Percentiles rank a stretch among this genome's conserved stretches.
phyloP scores from a whole-genome alignment of 2,888 invertebrate species.

The Heliothis peltigera region DNA sequence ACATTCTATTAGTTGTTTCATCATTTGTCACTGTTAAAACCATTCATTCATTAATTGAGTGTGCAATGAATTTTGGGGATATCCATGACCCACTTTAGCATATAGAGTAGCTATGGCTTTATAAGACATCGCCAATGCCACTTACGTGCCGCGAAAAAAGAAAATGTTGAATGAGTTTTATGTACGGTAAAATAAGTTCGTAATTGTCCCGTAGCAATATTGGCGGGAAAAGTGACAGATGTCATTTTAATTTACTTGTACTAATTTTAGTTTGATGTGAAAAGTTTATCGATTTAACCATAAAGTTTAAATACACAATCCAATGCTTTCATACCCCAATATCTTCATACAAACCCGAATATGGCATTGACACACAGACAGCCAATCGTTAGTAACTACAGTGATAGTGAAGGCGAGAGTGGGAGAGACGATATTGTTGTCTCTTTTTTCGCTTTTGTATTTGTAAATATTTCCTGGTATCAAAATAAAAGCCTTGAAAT shows the following conservation, averaged over 20 bases:
- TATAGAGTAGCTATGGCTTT: conserved; percentile 55
- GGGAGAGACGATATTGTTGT: conserved; percentile 38
- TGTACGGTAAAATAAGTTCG: conserved; percentile 12
- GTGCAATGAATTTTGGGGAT: conserved; percentile 70
- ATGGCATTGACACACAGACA: conserved; percentile 42
- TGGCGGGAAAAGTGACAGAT: conserved; percentile 7
- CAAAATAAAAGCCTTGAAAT: conserved; percentile 49
- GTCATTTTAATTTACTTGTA: neutral
- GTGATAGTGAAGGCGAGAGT: conserved; percentile 35
- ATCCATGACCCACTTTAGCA: conserved; percentile 74
- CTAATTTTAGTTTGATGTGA: neutral
- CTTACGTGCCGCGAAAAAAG: conserved; percentile 16
- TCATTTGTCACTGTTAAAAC: conserved; percentile 59
- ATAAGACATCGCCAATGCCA: conserved; percentile 40
- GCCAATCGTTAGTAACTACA: conserved; percentile 30
- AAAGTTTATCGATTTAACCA: neutral
- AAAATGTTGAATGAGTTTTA: conserved; percentile 14
- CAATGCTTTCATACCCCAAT: conserved; percentile 17
- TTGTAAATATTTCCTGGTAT: conserved; percentile 49
- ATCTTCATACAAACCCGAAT: conserved; percentile 35
- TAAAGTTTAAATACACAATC: conserved; percentile 15
- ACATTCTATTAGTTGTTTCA: conserved; percentile 40
- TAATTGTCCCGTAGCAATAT: conserved; percentile 17
- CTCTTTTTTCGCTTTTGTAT: conserved; percentile 24
- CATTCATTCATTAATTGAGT: conserved; percentile 73